Evolutionary conservation across 2,113 vertebrate genomes (phyloP).

Genomic region (Raphicerus campestris): DNA sequence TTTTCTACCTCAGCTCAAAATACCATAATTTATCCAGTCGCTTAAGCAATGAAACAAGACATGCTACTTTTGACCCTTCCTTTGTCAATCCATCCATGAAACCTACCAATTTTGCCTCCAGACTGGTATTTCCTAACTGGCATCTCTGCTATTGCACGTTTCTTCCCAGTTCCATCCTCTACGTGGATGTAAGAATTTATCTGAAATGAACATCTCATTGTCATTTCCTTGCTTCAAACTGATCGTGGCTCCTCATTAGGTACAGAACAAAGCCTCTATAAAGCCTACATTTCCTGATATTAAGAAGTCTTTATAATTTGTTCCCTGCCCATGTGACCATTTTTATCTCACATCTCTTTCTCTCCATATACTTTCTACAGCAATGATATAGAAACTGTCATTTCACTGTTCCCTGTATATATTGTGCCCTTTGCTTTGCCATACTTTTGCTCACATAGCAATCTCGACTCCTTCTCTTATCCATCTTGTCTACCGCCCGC

Average conservation of each 20-base stretch:
- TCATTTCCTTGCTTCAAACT: not conserved
- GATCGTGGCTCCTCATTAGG: not conserved
- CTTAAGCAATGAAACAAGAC: not conserved
- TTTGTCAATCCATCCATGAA: not conserved
- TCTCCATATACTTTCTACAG: not conserved
- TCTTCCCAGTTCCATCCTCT: not conserved
- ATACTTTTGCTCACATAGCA: not conserved
- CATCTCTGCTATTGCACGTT: not conserved
- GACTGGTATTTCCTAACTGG: not conserved
- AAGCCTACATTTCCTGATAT: not conserved
- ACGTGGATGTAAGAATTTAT: not conserved
- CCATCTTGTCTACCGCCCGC: not conserved
- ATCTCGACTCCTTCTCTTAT: not conserved
- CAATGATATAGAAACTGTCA: not conserved
- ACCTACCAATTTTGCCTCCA: not conserved
- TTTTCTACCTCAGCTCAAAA: constrained; percentile 8
- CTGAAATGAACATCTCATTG: not conserved
- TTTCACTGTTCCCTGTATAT: not conserved
- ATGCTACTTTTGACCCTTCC: not conserved
- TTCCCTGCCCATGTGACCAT: not conserved
- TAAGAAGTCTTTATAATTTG: not conserved
- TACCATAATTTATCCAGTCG: not conserved
- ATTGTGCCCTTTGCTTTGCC: not conserved
- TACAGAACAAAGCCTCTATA: not conserved
- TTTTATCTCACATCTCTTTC: not conserved